phyloP scores from a whole-genome alignment of 2,113 vertebrate genomes.

The Sebastes fasciatus region DNA sequence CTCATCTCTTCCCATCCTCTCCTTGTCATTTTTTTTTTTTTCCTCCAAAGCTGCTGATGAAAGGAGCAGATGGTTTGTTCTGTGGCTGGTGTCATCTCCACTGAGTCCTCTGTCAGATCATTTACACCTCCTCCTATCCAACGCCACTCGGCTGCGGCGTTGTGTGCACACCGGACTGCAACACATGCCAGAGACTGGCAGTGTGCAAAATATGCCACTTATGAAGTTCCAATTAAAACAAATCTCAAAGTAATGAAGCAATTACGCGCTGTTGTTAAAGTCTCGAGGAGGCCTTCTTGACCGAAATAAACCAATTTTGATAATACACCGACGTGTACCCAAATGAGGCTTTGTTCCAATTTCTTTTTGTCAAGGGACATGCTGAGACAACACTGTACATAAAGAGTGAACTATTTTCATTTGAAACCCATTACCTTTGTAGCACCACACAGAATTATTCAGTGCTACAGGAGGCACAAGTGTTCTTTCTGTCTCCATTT shows the following conservation, averaged over 20 bases:
- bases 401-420: conserved; percentile 39
- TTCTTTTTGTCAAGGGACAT: conserved; percentile 62
- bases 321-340: conserved; percentile 31
- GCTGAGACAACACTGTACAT: conserved; percentile 51
- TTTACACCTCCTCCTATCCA: conserved; percentile 83
- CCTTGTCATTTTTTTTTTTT: conserved; percentile 41
- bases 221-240: conserved; percentile 76
- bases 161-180: conserved; percentile 70
- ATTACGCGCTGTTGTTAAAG: conserved; percentile 67
- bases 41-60: conserved; percentile 76
- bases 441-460: conserved; percentile 4
- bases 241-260: conserved; percentile 73
- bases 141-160: conserved; percentile 72
- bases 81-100: conserved; percentile 81
- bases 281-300: conserved; percentile 54
- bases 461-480: not conserved
- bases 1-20: conserved; percentile 63
- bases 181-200: conserved; percentile 75
- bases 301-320: conserved; percentile 66
- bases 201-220: conserved; percentile 70
- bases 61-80: conserved; percentile 85
- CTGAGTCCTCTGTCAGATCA: conserved; percentile 84
- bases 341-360: conserved; percentile 69
- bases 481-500: not conserved
- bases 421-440: conserved; percentile 33